Evolutionary conservation across 2,888 invertebrate genomes (phyloP), one percentile per base, ranked within the genome.

Genomic region (Bibio marci): DNA sequence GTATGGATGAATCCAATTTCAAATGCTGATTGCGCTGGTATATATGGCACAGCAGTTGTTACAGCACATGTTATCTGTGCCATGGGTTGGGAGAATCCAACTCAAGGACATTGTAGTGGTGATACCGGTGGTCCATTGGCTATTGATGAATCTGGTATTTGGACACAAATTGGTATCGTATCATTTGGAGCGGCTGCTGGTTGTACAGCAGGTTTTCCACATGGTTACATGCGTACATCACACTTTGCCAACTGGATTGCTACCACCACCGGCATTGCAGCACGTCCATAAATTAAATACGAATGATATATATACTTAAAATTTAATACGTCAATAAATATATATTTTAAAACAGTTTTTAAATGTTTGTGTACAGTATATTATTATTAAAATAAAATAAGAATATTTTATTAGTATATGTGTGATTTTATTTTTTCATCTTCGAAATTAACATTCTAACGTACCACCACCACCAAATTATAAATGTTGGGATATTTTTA

Each of bases 121-220:
- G 38, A 38, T 25, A 25, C 32, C 22, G 38, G 38, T 22, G 31
- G 32, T 25, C 38, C 38, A 25, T 15, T 36, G 4, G 25, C 22
- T 14, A 38, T 32, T 12, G 6, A 12, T 6, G 33, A 32, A 31
- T 25, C 2, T 14, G 13, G 13, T 10, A n/a, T 13, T 7, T n/a
- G 32, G 8, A 26, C 33, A 13, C 38, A 31, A 32, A 19, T 38
- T 15, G 38, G 36, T 12, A 18, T 36, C 11, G 36, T 36, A 12
- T 27, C 36, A 12, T 36, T 36, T 15, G 28, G 28, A 15, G 27
- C 28, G 3, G 17, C 28, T 11, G 18, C 27, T 11, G 36, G 36
- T 27, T 36, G 36, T 12, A 4, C 11, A 8, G 2, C 3, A 12
- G 12, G n/a, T 4, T 15, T 17, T 3, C 36, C 36, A 17, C 12